These are phyloP conservation scores for Microcebus ravelobensis DNA, from an alignment of 2,113 vertebrate genomes.

Conservation along the genomic window DNA sequence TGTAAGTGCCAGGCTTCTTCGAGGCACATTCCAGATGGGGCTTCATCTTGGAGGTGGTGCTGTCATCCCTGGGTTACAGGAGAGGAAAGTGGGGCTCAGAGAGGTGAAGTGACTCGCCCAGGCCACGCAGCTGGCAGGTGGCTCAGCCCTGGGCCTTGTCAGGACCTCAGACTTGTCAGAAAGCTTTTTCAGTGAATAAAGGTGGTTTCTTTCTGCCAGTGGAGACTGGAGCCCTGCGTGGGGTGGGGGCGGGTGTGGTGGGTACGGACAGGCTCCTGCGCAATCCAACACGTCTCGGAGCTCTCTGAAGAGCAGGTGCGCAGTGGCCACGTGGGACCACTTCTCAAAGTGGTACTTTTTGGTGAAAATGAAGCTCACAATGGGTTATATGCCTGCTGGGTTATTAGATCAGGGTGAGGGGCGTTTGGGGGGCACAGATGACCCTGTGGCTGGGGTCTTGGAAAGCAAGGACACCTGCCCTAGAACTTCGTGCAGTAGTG, in stretches of 20 bases:
- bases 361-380: background rate
- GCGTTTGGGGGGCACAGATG: background rate
- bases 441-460: background rate
- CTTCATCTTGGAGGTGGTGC: background rate
- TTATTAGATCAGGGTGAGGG: background rate
- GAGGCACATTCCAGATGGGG: background rate
- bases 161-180: background rate
- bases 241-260: background rate
- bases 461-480: background rate
- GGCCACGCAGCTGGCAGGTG: background rate
- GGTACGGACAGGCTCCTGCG: too few relatives aligned
- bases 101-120: background rate
- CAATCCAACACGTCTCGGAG: background rate
- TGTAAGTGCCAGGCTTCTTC: too few relatives aligned
- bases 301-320: background rate
- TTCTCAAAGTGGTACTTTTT: background rate
- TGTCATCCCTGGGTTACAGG: background rate
- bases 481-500: accelerated
- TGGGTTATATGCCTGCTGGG: background rate
- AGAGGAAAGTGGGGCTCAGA: background rate
- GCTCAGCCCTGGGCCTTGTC: background rate
- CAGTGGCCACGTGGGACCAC: too few relatives aligned
- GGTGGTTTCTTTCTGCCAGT: background rate
- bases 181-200: background rate
- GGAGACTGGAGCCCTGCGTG: background rate